Conservation (phyloP, 2,888 invertebrate species). For the Osmoderma eremita region DNA sequence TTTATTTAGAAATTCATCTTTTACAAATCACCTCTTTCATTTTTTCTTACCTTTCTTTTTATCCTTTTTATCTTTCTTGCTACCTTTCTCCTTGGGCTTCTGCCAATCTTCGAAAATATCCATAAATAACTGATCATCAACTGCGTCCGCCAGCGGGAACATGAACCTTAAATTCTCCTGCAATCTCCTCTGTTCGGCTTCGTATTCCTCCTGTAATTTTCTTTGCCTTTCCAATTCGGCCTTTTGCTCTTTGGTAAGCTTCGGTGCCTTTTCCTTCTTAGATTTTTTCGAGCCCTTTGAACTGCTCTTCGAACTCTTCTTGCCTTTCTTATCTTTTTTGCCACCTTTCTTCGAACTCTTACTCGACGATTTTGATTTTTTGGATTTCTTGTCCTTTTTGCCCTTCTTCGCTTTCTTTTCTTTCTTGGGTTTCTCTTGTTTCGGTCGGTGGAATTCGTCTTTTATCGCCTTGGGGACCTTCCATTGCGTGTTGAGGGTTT, state of each 20-base stretch:
- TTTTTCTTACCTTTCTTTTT: slow-evolving; percentile 38
- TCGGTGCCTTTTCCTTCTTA: slow-evolving; percentile 47
- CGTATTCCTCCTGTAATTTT: slow-evolving; percentile 52
- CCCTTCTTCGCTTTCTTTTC: slow-evolving; percentile 48
- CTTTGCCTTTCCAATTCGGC: slow-evolving; percentile 52
- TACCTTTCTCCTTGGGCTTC: slow-evolving; percentile 41
- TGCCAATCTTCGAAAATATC: slow-evolving; percentile 58
- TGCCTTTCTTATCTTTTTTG: slow-evolving; percentile 49
- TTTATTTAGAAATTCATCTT: too few species aligned
- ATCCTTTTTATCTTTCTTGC: slow-evolving; percentile 41
- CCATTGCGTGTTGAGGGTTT: slow-evolving; percentile 59
- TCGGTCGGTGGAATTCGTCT: slow-evolving; percentile 53
- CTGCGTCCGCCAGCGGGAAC: slow-evolving; percentile 60
- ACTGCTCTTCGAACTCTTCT: slow-evolving; percentile 42
- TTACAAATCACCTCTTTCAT: background rate
- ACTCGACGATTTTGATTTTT: slow-evolving; percentile 47
- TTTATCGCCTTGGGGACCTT: slow-evolving; percentile 58
- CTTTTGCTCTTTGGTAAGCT: slow-evolving; percentile 53
- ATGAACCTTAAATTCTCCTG: slow-evolving; percentile 58
- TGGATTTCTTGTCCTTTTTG: slow-evolving; percentile 49
- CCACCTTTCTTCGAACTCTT: slow-evolving; percentile 49
- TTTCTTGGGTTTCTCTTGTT: slow-evolving; percentile 49
- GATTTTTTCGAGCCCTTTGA: slow-evolving; percentile 41
- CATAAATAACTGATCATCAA: slow-evolving; percentile 57
- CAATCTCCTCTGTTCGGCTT: slow-evolving; percentile 50